Evolutionary conservation across 2,888 invertebrate species (phyloP).

Genomic region (Coenonympha arcania): DNA sequence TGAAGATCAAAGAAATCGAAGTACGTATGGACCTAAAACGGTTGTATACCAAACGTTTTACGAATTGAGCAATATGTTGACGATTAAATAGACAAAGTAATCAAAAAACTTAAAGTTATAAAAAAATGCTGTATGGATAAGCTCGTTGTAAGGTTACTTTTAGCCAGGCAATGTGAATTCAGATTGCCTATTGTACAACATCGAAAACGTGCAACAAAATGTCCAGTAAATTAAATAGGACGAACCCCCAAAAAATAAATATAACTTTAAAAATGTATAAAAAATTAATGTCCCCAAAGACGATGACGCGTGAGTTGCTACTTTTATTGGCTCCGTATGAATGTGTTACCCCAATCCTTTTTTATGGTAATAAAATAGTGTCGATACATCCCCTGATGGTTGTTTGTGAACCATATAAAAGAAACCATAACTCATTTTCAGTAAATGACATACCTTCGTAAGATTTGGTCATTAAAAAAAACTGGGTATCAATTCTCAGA

Average conservation of each 20-base stretch:
- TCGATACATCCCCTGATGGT: conserved; percentile 9
- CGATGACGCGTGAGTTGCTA: conserved; percentile 26
- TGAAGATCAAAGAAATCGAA: conserved; percentile 3
- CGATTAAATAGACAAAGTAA: no score
- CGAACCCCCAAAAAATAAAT: not conserved
- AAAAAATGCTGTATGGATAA: no score
- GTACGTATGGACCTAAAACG: not conserved
- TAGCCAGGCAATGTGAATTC: no score
- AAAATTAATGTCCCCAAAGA: conserved; percentile 21
- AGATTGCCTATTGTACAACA: not conserved
- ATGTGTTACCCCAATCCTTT: conserved; percentile 16
- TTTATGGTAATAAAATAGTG: conserved; percentile 17
- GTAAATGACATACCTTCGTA: conserved; percentile 5
- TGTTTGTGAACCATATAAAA: conserved; percentile 6
- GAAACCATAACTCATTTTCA: conserved; percentile 17
- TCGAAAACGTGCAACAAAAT: not conserved
- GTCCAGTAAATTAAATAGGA: not conserved
- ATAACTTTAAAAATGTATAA: conserved; percentile 13
- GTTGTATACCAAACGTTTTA: no score
- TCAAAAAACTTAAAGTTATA: no score
- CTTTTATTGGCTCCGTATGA: conserved; percentile 19
- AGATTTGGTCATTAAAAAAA: not conserved
- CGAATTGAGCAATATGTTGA: no score
- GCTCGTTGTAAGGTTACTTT: no score
- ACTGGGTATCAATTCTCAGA: not conserved